Base-by-base conservation (phyloP, 2,888 invertebrate genomes). In the Patella depressa region DNA sequence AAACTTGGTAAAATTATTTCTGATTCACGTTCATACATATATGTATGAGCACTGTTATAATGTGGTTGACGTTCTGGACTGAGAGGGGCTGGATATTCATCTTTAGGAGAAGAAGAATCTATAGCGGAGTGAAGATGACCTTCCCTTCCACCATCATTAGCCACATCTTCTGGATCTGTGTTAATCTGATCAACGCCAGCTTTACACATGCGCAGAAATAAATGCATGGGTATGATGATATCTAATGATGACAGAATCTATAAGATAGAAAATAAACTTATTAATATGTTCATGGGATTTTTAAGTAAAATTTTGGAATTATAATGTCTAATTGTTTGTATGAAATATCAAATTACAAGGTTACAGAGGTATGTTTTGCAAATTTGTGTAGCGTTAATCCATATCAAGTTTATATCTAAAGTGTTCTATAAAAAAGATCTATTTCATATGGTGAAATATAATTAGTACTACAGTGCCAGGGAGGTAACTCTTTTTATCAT, bases 131-230 rank as follows among this genome's bases (percentile, higher is more conserved):
- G 83, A n/a, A 82, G 57, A 73, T 83, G 84, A 3, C 83, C 82
- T 74, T 76, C 82, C 9, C 77, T 79, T 34, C 80, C 79, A 34
- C 81, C 79, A n/a, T 72, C 78, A 17, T 75, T 34, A 4, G 77
- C 79, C 1, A 80, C 75, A 15, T 84, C 83, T 17, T 80, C 80
- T 1, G 76, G 78, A 71, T 86, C 84, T 11, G 84, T 79, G 53
- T 84, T 81, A 74, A 87, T 84, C 80, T 89, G 94, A 24, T 94
- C 93, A 5, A 96, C 96, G 7, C 98, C 98, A 88, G 96, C 95
- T 81, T 95, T 96, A 92, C 98, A 98, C 93, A 98, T 95, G 45
- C 95, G 94, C 91, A 98, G 96, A 71, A 98, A 92, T 83, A 98
- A 95, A 9, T 95, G 94, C 74, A 98, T 92, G 0, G 98, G 98